Conservation (phyloP, 2,113 vertebrate genomes). For the Albula glossodonta region DNA sequence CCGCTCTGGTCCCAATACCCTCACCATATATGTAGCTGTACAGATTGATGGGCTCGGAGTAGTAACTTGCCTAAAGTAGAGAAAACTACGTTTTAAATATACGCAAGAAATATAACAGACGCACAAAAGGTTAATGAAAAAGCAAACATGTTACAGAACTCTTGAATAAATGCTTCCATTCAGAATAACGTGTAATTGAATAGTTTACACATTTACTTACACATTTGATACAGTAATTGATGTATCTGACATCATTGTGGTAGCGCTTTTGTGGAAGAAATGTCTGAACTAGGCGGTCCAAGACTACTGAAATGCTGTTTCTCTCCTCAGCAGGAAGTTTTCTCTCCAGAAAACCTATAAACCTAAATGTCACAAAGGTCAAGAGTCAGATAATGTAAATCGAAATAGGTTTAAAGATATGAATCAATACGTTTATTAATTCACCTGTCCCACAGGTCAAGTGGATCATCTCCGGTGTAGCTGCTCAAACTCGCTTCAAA, state of each 20-base stretch:
- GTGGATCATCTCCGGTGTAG: slow-evolving; percentile 80
- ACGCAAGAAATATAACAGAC: neutral
- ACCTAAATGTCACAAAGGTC: slow-evolving; percentile 64
- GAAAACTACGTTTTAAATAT: neutral
- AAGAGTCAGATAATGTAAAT: neutral
- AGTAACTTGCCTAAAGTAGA: slow-evolving; percentile 69
- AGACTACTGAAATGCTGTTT: slow-evolving; percentile 56
- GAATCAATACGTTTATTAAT: slow-evolving; percentile 1
- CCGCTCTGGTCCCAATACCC: slow-evolving; percentile 70
- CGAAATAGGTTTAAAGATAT: neutral
- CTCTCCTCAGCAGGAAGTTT: slow-evolving; percentile 48
- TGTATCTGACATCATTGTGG: slow-evolving; percentile 75
- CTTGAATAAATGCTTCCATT: neutral
- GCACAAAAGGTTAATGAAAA: no score
- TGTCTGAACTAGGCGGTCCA: slow-evolving; percentile 75
- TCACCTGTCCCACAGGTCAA: slow-evolving; percentile 85
- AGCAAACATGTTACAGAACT: neutral
- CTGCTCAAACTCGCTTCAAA: slow-evolving; percentile 74
- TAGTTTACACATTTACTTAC: slow-evolving; percentile 65
- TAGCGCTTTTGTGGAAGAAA: slow-evolving; percentile 76
- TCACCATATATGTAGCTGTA: slow-evolving; percentile 68
- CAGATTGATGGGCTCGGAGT: slow-evolving; percentile 65
- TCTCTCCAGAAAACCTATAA: slow-evolving; percentile 73
- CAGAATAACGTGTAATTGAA: neutral
- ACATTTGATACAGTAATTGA: slow-evolving; percentile 80